phyloP scores from a whole-genome alignment of 2,888 invertebrate genomes.

The Chalcis sispes region DNA sequence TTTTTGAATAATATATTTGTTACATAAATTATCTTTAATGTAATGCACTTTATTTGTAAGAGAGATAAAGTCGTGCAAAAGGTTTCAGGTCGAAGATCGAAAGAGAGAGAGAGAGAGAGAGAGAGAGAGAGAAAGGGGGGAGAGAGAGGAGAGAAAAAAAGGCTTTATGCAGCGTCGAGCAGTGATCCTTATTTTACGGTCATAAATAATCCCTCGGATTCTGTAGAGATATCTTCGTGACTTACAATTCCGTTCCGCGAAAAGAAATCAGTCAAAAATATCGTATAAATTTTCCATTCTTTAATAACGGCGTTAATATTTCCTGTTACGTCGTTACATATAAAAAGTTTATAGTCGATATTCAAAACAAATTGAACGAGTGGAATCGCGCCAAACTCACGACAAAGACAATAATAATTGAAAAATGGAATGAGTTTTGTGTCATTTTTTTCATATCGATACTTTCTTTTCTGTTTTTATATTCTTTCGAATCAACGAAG shows the following conservation, averaged over 20 bases:
- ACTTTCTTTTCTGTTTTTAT: background rate
- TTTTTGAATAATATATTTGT: background rate
- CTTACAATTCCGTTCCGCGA: conserved; percentile 23
- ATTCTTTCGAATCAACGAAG: no score
- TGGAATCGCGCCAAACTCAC: background rate
- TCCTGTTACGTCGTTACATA: conserved; percentile 1
- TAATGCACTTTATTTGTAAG: conserved; percentile 25
- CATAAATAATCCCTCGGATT: conserved; percentile 53
- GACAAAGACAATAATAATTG: background rate
- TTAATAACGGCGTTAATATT: background rate
- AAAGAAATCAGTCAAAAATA: conserved; percentile 50
- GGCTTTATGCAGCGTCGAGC: conserved; percentile 14
- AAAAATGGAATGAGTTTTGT: conserved; percentile 16
- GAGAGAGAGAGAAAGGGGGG: background rate
- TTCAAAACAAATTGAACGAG: conserved; percentile 20
- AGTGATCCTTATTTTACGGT: conserved; percentile 42
- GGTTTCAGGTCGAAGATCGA: background rate
- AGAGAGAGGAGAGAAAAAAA: background rate
- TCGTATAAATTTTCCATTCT: conserved; percentile 27
- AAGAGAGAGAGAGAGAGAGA: background rate
- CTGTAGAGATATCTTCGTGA: conserved; percentile 47
- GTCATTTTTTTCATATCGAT: background rate
- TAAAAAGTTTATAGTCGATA: conserved; percentile 10
- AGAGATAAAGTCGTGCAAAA: conserved; percentile 50
- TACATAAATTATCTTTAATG: background rate